phyloP scores from a whole-genome alignment of 1,140 invertebrate genomes.

The Pseudomyrmex pallidus region DNA sequence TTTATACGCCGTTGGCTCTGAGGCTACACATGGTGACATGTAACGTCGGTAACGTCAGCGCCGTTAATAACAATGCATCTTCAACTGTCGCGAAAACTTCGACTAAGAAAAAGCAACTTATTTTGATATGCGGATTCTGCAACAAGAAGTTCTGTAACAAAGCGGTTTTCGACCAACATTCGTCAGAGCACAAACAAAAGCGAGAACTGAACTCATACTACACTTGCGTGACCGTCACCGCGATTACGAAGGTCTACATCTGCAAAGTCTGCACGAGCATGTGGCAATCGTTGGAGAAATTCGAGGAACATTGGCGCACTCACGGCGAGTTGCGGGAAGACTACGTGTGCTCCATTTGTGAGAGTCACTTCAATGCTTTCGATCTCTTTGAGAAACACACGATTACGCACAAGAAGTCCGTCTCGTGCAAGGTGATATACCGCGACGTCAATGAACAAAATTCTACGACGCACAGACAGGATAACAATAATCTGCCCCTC shows the following conservation, averaged over 20 bases:
- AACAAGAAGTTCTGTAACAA: conserved; percentile 62
- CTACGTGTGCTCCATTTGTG: conserved; percentile 66
- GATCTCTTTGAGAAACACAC: conserved; percentile 65
- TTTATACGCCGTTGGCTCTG: conserved; percentile 66
- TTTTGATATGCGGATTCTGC: conserved; percentile 67
- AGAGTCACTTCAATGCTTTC: conserved; percentile 11
- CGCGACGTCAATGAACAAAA: background rate
- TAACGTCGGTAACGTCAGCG: background rate
- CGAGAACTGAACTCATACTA: conserved; percentile 51
- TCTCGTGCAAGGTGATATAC: conserved; percentile 64
- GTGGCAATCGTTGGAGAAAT: conserved; percentile 44
- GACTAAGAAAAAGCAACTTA: background rate
- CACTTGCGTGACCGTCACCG: conserved; percentile 47
- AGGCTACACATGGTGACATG: conserved; percentile 67
- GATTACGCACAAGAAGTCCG: conserved; percentile 52
- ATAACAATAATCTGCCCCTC: background rate
- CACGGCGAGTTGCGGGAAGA: conserved; percentile 57
- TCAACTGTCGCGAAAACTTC: background rate
- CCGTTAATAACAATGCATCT: background rate
- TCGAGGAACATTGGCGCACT: conserved; percentile 75
- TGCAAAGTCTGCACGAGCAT: conserved; percentile 72
- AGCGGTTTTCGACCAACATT: conserved; percentile 69
- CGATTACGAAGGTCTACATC: conserved; percentile 50
- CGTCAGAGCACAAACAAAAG: conserved; percentile 59
- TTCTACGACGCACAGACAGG: background rate